Percentiles rank a stretch among this genome's conserved stretches.
Conservation (phyloP, 2,888 invertebrate species). For the Synanthedon formicaeformis region DNA sequence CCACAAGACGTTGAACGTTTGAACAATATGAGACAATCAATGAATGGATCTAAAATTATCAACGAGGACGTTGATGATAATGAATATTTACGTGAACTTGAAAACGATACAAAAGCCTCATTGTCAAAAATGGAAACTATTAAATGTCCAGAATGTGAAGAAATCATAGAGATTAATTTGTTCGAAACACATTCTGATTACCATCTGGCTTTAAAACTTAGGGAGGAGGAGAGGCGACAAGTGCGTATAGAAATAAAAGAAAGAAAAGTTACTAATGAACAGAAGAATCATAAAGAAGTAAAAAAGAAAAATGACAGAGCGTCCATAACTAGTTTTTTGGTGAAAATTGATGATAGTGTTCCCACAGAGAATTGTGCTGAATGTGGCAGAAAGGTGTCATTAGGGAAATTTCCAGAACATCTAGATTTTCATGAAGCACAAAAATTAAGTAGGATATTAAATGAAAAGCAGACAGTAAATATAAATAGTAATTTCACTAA, state of each 20-base stretch:
- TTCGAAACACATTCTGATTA: slow-evolving; percentile 79
- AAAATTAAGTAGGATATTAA: slow-evolving; percentile 77
- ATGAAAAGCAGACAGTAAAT: slow-evolving; percentile 34
- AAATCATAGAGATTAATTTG: slow-evolving; percentile 65
- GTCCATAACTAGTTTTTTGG: slow-evolving; percentile 52
- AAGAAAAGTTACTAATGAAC: slow-evolving; percentile 11
- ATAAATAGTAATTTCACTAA: slow-evolving; percentile 8
- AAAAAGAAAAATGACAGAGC: slow-evolving; percentile 28
- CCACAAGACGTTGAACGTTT: slow-evolving; percentile 36
- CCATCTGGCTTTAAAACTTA: slow-evolving; percentile 77
- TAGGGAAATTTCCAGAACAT: slow-evolving; percentile 78
- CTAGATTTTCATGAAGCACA: slow-evolving; percentile 88
- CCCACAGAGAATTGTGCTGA: slow-evolving; percentile 72
- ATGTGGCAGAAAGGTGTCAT: slow-evolving; percentile 74
- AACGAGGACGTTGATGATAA: neutral
- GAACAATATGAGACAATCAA: slow-evolving; percentile 37
- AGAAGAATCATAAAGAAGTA: slow-evolving; percentile 10
- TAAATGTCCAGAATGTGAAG: slow-evolving; percentile 76
- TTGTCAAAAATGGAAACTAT: slow-evolving; percentile 18
- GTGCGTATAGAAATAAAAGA: slow-evolving; percentile 30
- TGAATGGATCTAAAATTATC: neutral
- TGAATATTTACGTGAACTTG: neutral
- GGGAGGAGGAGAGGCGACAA: slow-evolving; percentile 64
- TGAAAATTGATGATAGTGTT: slow-evolving; percentile 44
- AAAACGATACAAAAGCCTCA: neutral